Percentiles rank a stretch among this genome's conserved stretches.
Evolutionary conservation across 2,888 invertebrate genomes (phyloP).

Genomic region (Caenorhabditis sp.): DNA sequence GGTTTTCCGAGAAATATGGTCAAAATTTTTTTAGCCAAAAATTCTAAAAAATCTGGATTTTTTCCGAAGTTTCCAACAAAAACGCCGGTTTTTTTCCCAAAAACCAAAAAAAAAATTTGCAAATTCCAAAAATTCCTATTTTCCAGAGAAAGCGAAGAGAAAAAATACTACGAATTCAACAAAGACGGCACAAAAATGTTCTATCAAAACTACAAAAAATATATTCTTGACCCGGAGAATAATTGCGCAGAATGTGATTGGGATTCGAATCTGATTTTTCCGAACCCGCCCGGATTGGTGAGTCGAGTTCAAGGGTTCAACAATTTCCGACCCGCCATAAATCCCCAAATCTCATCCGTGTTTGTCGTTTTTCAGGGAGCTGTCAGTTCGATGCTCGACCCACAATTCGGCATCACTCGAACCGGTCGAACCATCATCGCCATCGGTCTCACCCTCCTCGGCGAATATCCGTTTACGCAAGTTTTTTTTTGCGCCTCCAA

Average conservation of each 20-base stretch:
- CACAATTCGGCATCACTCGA: conserved; percentile 48
- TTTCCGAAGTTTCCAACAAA: background rate
- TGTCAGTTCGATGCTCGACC: conserved; percentile 53
- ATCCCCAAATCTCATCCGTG: too few species aligned
- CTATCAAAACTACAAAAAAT: conserved; percentile 65
- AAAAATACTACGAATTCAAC: conserved; percentile 55
- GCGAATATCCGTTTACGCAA: conserved; percentile 59
- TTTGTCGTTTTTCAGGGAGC: conserved; percentile 53
- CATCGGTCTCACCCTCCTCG: conserved; percentile 40
- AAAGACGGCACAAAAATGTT: conserved; percentile 51
- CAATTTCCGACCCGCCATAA: too few species aligned
- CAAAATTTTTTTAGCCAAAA: too few species aligned
- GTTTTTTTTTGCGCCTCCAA: conserved; percentile 3
- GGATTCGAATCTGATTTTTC: conserved; percentile 48
- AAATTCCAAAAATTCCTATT: background rate
- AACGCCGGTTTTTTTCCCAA: background rate
- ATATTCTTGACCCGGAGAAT: conserved; percentile 31
- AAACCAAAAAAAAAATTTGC: background rate
- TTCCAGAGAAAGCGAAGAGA: conserved; percentile 61
- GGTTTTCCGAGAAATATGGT: too few species aligned
- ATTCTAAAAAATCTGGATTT: too few species aligned
- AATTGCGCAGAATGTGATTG: conserved; percentile 57
- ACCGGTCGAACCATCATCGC: conserved; percentile 43
- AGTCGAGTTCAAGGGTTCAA: conserved; percentile 6
- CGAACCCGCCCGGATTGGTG: conserved; percentile 59